Evolutionary conservation across 2,888 invertebrate species (phyloP).

Genomic region (Habrosyne pyritoides): DNA sequence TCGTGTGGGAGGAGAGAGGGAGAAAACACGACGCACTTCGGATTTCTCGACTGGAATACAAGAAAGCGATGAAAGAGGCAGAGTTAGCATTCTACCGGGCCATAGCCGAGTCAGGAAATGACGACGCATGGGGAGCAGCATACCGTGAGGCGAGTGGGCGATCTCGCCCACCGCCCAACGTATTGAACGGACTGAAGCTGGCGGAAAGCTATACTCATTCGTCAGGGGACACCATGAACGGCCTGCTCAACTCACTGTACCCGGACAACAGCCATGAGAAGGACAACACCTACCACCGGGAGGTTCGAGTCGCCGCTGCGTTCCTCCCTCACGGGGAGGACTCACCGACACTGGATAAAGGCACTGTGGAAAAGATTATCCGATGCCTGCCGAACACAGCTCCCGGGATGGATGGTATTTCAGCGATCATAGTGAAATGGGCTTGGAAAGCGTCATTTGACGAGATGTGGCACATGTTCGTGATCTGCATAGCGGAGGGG

Average conservation of each 20-base stretch:
- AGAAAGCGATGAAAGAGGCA: not conserved
- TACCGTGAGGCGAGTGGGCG: slow-evolving; percentile 28
- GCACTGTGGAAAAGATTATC: slow-evolving; percentile 21
- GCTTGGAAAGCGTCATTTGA: slow-evolving; percentile 20
- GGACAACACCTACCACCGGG: slow-evolving; percentile 29
- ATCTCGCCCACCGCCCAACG: slow-evolving; percentile 21
- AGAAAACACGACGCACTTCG: not conserved
- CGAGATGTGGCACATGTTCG: slow-evolving; percentile 18
- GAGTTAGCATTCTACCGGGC: not conserved
- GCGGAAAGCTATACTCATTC: slow-evolving; percentile 13
- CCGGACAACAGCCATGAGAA: slow-evolving; percentile 28
- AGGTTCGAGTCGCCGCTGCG: slow-evolving; percentile 24
- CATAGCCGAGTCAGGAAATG: not conserved
- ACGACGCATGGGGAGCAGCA: slow-evolving; percentile 24
- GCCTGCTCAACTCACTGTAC: slow-evolving; percentile 27
- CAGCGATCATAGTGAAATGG: slow-evolving; percentile 23
- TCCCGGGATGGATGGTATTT: slow-evolving; percentile 38
- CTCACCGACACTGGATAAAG: slow-evolving; percentile 12
- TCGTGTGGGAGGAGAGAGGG: not conserved
- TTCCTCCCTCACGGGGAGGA: slow-evolving; percentile 22
- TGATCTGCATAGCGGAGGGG: slow-evolving; percentile 26
- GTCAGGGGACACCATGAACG: slow-evolving; percentile 19
- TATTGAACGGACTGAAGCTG: slow-evolving; percentile 17
- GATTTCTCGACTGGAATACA: not conserved
- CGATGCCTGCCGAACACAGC: slow-evolving; percentile 31